phyloP scores from a whole-genome alignment of 1,140 invertebrate species.

The Euborellia annulipes region DNA sequence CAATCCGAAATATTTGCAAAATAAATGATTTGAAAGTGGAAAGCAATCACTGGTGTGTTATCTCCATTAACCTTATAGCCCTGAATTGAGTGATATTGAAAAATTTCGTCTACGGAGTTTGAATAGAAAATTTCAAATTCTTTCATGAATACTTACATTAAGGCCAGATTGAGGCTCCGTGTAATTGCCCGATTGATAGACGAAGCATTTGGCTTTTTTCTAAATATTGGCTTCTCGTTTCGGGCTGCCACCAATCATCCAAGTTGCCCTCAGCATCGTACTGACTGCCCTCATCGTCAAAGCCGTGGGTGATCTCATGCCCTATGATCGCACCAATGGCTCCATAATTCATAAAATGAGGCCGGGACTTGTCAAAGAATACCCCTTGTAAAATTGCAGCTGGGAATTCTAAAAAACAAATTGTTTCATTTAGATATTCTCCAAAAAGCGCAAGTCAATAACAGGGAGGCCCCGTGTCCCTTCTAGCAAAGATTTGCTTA shows the following conservation, averaged over 20 bases:
- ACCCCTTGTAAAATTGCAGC: constrained; percentile 59
- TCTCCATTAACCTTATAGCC: too few species aligned
- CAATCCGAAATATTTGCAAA: too few species aligned
- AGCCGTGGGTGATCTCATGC: constrained; percentile 58
- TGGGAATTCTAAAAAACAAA: constrained; percentile 40
- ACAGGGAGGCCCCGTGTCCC: neutral
- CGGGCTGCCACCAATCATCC: constrained; percentile 44
- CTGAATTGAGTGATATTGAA: too few species aligned
- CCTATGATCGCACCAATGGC: constrained; percentile 58
- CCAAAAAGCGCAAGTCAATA: neutral
- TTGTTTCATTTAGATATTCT: neutral
- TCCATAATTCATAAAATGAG: constrained; percentile 58
- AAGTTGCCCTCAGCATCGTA: constrained; percentile 48
- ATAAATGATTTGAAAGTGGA: too few species aligned
- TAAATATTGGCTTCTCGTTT: constrained; percentile 40
- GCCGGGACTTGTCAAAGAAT: constrained; percentile 50
- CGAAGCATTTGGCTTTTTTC: constrained; percentile 44
- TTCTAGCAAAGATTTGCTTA: constrained; percentile 23
- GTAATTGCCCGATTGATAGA: constrained; percentile 52
- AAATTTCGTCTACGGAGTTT: too few species aligned
- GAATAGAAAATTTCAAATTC: too few species aligned
- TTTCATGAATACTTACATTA: too few species aligned
- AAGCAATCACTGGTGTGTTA: too few species aligned
- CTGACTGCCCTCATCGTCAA: constrained; percentile 51
- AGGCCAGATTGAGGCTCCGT: constrained; percentile 38